Evolutionary conservation across 2,113 vertebrate species (phyloP), one percentile per base, ranked within the genome.

Genomic region (Struthidea cinerea): DNA sequence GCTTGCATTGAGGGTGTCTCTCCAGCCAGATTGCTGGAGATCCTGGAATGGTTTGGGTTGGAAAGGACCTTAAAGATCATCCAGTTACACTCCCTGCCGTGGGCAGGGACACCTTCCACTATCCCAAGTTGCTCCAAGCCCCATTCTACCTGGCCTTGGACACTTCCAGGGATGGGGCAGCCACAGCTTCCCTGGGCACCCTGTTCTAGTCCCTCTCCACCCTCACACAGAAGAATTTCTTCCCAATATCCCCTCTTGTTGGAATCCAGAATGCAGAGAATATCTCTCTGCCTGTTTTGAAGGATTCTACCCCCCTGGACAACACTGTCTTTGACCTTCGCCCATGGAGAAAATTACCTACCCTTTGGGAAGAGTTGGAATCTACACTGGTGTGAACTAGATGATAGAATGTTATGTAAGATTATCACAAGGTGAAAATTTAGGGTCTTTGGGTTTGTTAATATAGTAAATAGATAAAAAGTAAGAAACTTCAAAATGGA

Each of bases 141-240:
- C 53, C 0, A 0, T 39, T 39, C 63, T 47, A 0, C 17, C 55
- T 83, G 47, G 55, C 20, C 21, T 69, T 14, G 78, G 30, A 18
- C 39, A 4, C n/a, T n/a, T 1, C n/a, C 61, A 82, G 60, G 46
- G n/a, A 46, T 22, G 53, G 69, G 16, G 21, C 60, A 60, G 19
- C 23, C 24, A 30, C 78, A 53, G 33, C n/a, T 75, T 8, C n/a
- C 41, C 30, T 55, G 46, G 13, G 16, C 17, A 60, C 0, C 30
- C 16, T 41, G 24, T 75, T n/a, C 39, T 24, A 53, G 46, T 16
- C 4, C 8, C 47, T 83, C 14, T 8, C 12, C 30, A 32, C n/a
- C 30, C 11, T 61, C 39, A 22, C 30, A 47, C 2, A 7, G 21
- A 47, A 53, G 7, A 16, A 41, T 35, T 75, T 46, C 6, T 61